phyloP scores from a whole-genome alignment of 2,888 invertebrate genomes.

The Omphaloscelis lunosa region DNA sequence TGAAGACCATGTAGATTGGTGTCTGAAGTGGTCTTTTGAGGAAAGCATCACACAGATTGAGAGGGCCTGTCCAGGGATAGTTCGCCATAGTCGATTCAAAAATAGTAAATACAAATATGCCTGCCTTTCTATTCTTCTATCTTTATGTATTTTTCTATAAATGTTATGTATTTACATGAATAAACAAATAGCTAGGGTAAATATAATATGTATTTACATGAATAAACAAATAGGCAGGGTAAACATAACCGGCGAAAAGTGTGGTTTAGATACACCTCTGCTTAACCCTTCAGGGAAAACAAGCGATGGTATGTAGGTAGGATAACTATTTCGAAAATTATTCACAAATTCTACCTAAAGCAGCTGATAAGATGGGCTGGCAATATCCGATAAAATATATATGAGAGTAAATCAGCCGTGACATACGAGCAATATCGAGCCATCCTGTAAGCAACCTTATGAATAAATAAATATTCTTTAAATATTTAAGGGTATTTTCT shows the following conservation, averaged over 20 bases:
- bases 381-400: conserved; percentile 39
- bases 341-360: conserved; percentile 19
- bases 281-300: not conserved
- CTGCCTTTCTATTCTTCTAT: too few relatives aligned
- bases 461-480: conserved; percentile 46
- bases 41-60: too few relatives aligned
- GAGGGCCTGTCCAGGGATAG: too few relatives aligned
- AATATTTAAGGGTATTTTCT: conserved; percentile 23
- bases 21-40: too few relatives aligned
- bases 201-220: not conserved
- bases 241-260: not conserved
- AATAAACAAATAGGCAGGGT: too few relatives aligned
- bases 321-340: conserved; percentile 5
- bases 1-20: too few relatives aligned
- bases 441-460: conserved; percentile 23
- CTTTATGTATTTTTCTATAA: too few relatives aligned
- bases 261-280: not conserved
- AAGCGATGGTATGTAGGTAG: not conserved
- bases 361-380: conserved; percentile 26
- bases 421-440: conserved; percentile 29
- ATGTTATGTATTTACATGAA: too few relatives aligned
- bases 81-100: too few relatives aligned
- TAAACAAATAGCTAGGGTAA: not conserved
- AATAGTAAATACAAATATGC: too few relatives aligned
- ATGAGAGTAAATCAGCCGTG: conserved; percentile 33